phyloP scores from a whole-genome alignment of 1,140 invertebrate genomes.

The Procambarus virginalis region DNA sequence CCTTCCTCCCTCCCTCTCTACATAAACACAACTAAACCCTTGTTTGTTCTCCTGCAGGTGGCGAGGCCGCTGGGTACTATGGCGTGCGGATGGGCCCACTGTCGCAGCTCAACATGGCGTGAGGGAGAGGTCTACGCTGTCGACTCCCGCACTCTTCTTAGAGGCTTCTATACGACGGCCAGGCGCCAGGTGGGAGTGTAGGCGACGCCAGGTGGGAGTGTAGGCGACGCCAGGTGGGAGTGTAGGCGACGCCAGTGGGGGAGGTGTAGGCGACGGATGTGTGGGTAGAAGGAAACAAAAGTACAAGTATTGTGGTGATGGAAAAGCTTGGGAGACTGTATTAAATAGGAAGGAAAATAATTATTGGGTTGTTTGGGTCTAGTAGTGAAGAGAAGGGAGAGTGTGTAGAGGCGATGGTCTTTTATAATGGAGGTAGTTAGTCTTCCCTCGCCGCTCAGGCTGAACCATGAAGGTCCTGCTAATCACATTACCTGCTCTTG shows the following conservation, averaged over 20 bases:
- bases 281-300: background rate
- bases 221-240: conserved; percentile 83
- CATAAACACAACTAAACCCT: too few relatives aligned
- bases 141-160: conserved; percentile 88
- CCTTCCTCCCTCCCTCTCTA: background rate
- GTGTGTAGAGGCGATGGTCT: too few relatives aligned
- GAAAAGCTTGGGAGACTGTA: background rate
- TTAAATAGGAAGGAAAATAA: too few relatives aligned
- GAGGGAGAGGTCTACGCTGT: conserved; percentile 89
- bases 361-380: too few relatives aligned
- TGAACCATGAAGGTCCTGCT: too few relatives aligned
- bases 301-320: background rate
- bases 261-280: background rate
- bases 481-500: too few relatives aligned
- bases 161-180: conserved; percentile 92
- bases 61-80: conserved; percentile 77
- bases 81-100: conserved; percentile 87
- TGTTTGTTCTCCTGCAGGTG: conserved; percentile 21
- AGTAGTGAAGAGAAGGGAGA: too few relatives aligned
- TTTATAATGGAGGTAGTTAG: too few relatives aligned
- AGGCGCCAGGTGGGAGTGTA: conserved; percentile 83
- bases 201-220: conserved; percentile 83
- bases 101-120: conserved; percentile 85
- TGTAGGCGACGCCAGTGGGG: conserved; percentile 82
- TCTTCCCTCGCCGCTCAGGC: too few relatives aligned